A percentile compares a stretch with the other conserved stretches of the same genome.
Conservation (phyloP, 2,888 invertebrate genomes). For the Stomorhina lunata region DNA sequence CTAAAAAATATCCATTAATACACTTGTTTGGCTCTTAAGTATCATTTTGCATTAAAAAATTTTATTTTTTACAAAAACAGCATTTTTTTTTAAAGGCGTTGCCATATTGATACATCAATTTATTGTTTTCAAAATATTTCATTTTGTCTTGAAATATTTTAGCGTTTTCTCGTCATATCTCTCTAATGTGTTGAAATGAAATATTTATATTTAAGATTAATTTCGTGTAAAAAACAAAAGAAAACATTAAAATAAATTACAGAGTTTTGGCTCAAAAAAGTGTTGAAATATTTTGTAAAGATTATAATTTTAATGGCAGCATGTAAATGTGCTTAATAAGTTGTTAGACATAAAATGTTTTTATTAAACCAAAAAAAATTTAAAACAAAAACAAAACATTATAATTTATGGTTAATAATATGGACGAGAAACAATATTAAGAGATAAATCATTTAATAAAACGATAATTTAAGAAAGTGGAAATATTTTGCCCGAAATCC, state of each 20-base stretch:
- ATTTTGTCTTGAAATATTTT: too few species aligned
- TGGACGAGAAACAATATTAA: conserved; percentile 38
- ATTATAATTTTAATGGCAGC: conserved; percentile 38
- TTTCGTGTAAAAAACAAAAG: neutral
- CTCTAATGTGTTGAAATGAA: conserved; percentile 61
- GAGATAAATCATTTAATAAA: conserved; percentile 11
- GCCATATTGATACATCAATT: conserved; percentile 57
- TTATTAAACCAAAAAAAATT: too few species aligned
- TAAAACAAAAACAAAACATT: conserved; percentile 22
- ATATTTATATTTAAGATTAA: conserved; percentile 50
- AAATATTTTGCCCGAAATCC: neutral
- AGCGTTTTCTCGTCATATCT: conserved; percentile 35
- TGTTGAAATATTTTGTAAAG: conserved; percentile 61
- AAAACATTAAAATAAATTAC: conserved; percentile 45
- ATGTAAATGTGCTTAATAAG: conserved; percentile 53
- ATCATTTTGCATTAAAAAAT: conserved; percentile 13
- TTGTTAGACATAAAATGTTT: conserved; percentile 33
- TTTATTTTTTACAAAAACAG: conserved; percentile 43
- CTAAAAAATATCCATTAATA: neutral
- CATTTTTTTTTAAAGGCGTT: conserved; percentile 56
- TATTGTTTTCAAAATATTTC: conserved; percentile 37
- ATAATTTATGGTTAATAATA: conserved; percentile 27
- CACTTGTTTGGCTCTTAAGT: conserved; percentile 42
- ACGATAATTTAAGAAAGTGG: conserved; percentile 19
- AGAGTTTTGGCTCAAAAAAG: conserved; percentile 45